Evolutionary conservation across 2,797 vertebrate species (phyloP).

Genomic region (Petrocephalus sullivani): DNA sequence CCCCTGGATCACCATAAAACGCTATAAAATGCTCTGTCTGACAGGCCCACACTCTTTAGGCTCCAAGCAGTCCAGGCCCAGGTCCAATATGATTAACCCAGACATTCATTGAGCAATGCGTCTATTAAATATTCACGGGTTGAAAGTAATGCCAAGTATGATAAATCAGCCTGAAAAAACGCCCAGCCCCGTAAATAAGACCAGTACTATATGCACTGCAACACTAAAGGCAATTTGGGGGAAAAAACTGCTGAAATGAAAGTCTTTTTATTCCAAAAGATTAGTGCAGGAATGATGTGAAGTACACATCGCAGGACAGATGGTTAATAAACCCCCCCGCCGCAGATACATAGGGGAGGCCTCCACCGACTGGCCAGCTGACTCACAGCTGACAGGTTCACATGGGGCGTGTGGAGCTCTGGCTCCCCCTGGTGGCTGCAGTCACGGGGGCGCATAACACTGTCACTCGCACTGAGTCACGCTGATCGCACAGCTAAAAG

Average conservation of each 20-base stretch:
- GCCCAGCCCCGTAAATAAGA: not conserved
- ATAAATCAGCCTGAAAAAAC: not conserved
- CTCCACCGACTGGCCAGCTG: not conserved
- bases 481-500: not conserved
- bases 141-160: not conserved
- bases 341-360: not conserved
- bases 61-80: not conserved
- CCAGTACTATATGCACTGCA: not conserved
- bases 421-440: constrained; percentile 1
- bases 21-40: not conserved
- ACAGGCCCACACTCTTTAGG: not conserved
- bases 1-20: not conserved
- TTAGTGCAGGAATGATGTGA: not conserved
- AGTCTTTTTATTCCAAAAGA: not conserved
- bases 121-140: not conserved
- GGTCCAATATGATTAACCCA: not conserved
- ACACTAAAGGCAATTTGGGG: not conserved
- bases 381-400: not conserved
- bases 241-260: not conserved
- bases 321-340: not conserved
- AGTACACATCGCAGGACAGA: not conserved
- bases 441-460: not conserved
- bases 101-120: not conserved
- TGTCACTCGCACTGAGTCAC: not conserved
- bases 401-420: not conserved